These are phyloP conservation scores for Drosophila robusta DNA, from an alignment of 2,888 invertebrate species.

Conservation along the genomic window DNA sequence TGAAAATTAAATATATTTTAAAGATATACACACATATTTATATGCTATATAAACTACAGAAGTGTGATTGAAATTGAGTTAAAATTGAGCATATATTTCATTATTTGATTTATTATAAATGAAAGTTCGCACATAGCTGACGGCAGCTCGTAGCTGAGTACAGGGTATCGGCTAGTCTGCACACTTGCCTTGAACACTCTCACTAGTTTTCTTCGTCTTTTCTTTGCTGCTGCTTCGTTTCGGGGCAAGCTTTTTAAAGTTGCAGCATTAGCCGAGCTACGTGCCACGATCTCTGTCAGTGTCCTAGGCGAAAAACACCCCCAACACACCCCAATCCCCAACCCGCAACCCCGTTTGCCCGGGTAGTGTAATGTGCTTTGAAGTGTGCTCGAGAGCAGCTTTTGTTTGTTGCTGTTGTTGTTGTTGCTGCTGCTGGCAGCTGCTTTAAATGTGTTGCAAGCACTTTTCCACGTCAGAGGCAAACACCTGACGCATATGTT, in stretches of 20 bases:
- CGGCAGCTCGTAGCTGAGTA: too few relatives aligned
- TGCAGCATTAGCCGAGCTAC: constrained; percentile 73
- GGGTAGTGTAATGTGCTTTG: constrained; percentile 68
- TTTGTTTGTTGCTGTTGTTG: constrained; percentile 40
- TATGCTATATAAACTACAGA: too few relatives aligned
- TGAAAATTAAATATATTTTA: too few relatives aligned
- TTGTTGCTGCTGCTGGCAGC: constrained; percentile 23
- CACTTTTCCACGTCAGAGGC: constrained; percentile 29
- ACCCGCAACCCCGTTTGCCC: neutral
- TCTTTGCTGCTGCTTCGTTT: constrained; percentile 7
- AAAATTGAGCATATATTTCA: too few relatives aligned
- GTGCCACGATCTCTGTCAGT: constrained; percentile 55
- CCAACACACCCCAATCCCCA: neutral
- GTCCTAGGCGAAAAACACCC: constrained; percentile 1
- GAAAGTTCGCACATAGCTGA: too few relatives aligned
- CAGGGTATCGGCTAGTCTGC: neutral
- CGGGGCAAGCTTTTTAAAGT: constrained; percentile 65
- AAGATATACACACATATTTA: too few relatives aligned
- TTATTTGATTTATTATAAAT: too few relatives aligned
- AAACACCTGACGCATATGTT: constrained; percentile 65
- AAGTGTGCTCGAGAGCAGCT: constrained; percentile 60
- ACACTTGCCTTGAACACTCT: neutral
- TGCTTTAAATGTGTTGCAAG: constrained; percentile 60
- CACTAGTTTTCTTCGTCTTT: neutral
- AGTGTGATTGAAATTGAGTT: too few relatives aligned